These are phyloP conservation scores for Heterodera filipjevi DNA, from an alignment of 2,888 invertebrate genomes.

Conservation along the genomic window DNA sequence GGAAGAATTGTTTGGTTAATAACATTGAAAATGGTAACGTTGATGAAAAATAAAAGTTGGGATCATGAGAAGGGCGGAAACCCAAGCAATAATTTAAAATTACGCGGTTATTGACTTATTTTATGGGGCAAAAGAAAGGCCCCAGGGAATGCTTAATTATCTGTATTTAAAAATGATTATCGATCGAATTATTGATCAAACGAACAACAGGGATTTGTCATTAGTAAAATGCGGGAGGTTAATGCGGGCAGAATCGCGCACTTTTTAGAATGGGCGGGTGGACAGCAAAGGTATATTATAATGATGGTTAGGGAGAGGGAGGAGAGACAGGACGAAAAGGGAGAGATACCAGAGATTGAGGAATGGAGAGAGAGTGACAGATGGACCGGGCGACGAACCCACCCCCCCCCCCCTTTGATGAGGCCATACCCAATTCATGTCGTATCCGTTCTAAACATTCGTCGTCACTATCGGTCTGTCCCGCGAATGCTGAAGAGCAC, in stretches of 20 bases:
- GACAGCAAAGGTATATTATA: not conserved
- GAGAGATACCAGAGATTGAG: not conserved
- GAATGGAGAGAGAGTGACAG: not conserved
- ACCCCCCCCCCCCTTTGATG: not conserved
- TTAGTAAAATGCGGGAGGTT: not conserved
- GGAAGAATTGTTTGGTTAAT: too few relatives aligned
- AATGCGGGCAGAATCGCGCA: not conserved
- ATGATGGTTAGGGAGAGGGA: not conserved
- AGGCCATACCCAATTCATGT: conserved; percentile 6
- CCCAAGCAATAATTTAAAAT: too few relatives aligned
- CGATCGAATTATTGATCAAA: not conserved
- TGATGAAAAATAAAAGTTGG: too few relatives aligned
- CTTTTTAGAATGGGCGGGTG: not conserved
- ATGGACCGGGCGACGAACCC: not conserved
- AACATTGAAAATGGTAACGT: not conserved
- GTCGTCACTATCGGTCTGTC: conserved; percentile 1
- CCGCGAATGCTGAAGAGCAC: not conserved
- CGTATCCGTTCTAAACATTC: not conserved
- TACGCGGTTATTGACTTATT: too few relatives aligned
- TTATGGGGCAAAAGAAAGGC: too few relatives aligned
- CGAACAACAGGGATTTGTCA: not conserved
- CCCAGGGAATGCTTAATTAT: too few relatives aligned
- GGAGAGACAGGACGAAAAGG: not conserved
- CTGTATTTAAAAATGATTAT: too few relatives aligned
- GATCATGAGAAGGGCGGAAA: too few relatives aligned